phyloP scores from a whole-genome alignment of 2,113 vertebrate species.

The Carollia perspicillata region DNA sequence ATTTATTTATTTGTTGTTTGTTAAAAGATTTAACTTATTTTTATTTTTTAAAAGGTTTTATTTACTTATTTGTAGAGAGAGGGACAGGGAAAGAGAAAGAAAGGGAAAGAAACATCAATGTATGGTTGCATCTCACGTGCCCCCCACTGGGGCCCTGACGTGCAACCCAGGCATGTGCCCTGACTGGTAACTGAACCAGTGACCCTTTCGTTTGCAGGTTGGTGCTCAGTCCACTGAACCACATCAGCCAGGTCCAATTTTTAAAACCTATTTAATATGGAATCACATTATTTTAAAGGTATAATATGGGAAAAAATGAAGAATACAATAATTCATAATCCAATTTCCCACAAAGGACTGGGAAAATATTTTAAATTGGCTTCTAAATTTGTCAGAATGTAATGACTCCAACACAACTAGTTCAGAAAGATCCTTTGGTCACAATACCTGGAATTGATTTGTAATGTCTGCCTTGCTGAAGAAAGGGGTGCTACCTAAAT shows the following conservation, averaged over 20 bases:
- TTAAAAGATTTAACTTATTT: too few species aligned
- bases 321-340: not conserved
- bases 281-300: not conserved
- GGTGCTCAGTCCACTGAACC: too few species aligned
- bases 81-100: too few species aligned
- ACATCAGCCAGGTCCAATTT: not conserved
- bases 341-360: not conserved
- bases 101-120: too few species aligned
- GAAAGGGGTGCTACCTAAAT: not conserved
- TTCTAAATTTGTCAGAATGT: not conserved
- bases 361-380: conserved; percentile 2
- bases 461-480: not conserved
- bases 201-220: too few species aligned
- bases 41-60: too few species aligned
- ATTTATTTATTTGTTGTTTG: too few species aligned
- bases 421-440: not conserved
- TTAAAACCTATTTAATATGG: not conserved
- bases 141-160: too few species aligned
- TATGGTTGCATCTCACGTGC: too few species aligned
- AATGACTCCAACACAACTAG: not conserved
- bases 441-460: not conserved
- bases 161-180: too few species aligned
- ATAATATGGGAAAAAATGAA: not conserved
- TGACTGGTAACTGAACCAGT: too few species aligned
- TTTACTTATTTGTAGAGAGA: too few species aligned